phyloP scores from a whole-genome alignment of 2,113 vertebrate species.

The Patagioenas fasciata region DNA sequence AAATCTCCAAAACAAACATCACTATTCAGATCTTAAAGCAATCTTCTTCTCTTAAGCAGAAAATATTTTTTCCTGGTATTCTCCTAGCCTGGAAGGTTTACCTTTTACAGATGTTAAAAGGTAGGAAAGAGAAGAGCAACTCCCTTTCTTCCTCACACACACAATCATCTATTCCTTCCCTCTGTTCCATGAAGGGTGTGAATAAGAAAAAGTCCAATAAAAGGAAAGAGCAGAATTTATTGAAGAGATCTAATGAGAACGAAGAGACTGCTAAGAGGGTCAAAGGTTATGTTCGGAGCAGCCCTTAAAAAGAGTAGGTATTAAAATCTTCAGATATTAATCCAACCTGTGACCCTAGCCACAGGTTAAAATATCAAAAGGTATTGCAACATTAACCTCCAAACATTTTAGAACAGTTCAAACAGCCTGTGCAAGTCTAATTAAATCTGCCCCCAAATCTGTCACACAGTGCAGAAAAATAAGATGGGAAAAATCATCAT shows the following conservation, averaged over 20 bases:
- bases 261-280: neutral
- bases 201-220: neutral
- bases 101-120: neutral
- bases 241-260: neutral
- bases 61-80: neutral
- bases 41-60: neutral
- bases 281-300: neutral
- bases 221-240: neutral
- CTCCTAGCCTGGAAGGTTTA: neutral
- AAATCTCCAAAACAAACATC: too few relatives aligned
- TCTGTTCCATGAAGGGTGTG: neutral
- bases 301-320: conserved; percentile 5
- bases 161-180: neutral
- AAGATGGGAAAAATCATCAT: neutral
- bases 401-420: conserved; percentile 24
- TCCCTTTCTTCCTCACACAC: neutral
- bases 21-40: neutral
- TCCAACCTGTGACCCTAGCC: conserved; percentile 3
- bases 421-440: neutral
- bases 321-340: conserved; percentile 15
- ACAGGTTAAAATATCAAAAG: conserved; percentile 38
- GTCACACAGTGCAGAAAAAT: neutral
- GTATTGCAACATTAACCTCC: conserved; percentile 22
- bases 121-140: neutral
- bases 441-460: conserved; percentile 30